phyloP scores from a whole-genome alignment of 2,113 vertebrate species.

The Mormyrus lacerda region DNA sequence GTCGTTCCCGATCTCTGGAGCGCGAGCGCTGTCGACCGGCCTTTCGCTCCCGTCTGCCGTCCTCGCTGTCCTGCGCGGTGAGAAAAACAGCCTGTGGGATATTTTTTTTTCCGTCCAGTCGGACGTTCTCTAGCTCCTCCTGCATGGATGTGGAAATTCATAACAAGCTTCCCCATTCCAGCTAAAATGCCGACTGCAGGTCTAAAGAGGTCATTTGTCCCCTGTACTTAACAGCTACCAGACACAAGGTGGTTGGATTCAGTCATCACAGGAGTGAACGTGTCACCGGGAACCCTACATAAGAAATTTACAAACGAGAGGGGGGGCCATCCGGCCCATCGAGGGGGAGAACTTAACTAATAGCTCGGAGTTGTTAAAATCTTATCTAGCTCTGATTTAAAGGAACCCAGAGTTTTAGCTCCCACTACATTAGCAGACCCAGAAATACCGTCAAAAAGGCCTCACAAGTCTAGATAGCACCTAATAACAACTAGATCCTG shows the following conservation, averaged over 20 bases:
- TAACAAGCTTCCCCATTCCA: background rate
- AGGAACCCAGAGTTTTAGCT: too few species aligned
- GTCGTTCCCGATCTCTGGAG: slow-evolving; percentile 66
- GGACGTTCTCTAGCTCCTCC: background rate
- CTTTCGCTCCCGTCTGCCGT: slow-evolving; percentile 57
- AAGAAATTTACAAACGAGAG: too few species aligned
- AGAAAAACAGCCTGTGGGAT: background rate
- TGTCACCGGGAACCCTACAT: background rate
- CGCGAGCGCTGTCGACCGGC: slow-evolving; percentile 48
- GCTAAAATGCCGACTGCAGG: background rate
- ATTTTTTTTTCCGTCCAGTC: background rate
- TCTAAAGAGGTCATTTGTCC: background rate
- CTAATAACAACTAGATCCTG: background rate
- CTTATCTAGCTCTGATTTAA: too few species aligned
- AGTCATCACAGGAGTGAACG: background rate
- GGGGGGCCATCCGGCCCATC: too few species aligned
- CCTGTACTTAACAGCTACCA: background rate
- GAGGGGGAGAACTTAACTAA: too few species aligned
- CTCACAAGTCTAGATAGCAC: background rate
- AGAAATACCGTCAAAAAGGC: background rate
- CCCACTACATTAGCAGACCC: too few species aligned
- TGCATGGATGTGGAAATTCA: background rate
- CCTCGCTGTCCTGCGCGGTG: slow-evolving; percentile 55
- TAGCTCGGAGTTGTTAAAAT: too few species aligned
- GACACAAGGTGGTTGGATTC: background rate